Percentiles rank a stretch among this genome's conserved stretches.
Conservation (phyloP, 2,888 invertebrate genomes). For the Trichogramma dendrolimi region DNA sequence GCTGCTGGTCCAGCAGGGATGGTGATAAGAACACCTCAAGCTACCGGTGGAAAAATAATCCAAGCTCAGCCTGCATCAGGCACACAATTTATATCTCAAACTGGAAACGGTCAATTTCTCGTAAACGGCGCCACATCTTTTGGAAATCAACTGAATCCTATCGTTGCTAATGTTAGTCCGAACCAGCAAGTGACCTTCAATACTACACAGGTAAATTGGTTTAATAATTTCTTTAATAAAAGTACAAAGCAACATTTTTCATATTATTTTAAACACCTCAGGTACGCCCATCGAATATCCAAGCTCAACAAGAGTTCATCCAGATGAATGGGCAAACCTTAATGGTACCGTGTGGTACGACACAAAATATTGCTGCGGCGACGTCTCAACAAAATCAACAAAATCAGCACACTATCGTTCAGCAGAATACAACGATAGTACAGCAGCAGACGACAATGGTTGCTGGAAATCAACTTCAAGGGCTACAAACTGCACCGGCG, state of each 20-base stretch:
- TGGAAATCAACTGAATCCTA: constrained; percentile 74
- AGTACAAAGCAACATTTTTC: not conserved
- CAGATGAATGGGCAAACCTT: constrained; percentile 70
- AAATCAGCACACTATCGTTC: constrained; percentile 70
- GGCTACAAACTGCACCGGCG: constrained; percentile 32
- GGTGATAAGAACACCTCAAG: constrained; percentile 69
- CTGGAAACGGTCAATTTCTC: constrained; percentile 65
- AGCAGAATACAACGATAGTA: constrained; percentile 81
- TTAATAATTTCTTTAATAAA: not conserved
- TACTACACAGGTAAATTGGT: constrained; percentile 52
- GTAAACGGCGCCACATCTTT: constrained; percentile 67
- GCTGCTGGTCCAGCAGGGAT: constrained; percentile 69
- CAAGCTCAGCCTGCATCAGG: constrained; percentile 62
- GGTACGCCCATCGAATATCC: constrained; percentile 48
- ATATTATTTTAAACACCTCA: constrained; percentile 37
- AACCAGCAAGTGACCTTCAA: constrained; percentile 65
- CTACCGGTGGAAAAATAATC: constrained; percentile 66
- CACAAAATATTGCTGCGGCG: constrained; percentile 54
- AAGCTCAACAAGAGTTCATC: constrained; percentile 67
- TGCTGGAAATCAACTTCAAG: constrained; percentile 62
- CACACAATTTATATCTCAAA: constrained; percentile 71
- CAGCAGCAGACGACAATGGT: constrained; percentile 78
- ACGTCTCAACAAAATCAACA: constrained; percentile 58
- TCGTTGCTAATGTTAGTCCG: constrained; percentile 70
- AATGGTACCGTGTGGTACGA: constrained; percentile 64